These are phyloP conservation scores for Druon quercuslanigerum DNA, from an alignment of 1,140 invertebrate genomes.

Conservation along the genomic window DNA sequence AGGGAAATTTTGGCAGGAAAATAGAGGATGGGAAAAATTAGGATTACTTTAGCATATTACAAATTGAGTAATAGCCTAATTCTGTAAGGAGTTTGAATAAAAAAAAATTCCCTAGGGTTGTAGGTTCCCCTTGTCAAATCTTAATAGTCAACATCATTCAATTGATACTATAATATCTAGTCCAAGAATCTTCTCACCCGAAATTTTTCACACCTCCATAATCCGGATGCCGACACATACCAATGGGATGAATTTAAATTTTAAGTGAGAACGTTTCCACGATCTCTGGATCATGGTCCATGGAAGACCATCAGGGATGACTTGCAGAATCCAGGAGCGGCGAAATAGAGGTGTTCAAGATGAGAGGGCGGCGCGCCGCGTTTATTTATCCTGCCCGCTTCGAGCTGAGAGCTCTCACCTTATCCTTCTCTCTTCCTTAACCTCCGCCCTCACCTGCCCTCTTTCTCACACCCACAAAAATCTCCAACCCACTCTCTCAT, in stretches of 20 bases:
- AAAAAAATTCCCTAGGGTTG: no score
- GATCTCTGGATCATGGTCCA: slow-evolving; percentile 33
- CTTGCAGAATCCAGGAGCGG: slow-evolving; percentile 62
- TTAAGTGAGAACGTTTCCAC: slow-evolving; percentile 12
- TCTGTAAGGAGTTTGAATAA: no score
- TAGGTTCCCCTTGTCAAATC: no score
- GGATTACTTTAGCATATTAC: no score
- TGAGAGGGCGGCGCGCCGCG: slow-evolving; percentile 72
- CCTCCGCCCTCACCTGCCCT: slow-evolving; percentile 48
- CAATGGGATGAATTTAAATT: slow-evolving; percentile 11
- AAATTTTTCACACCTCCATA: slow-evolving; percentile 21
- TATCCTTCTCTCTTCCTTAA: slow-evolving; percentile 45
- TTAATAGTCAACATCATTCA: no score
- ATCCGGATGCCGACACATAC: background rate
- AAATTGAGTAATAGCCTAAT: no score
- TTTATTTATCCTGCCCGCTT: slow-evolving; percentile 73
- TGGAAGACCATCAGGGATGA: slow-evolving; percentile 57
- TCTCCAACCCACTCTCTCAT: background rate
- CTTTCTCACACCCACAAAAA: slow-evolving; percentile 25
- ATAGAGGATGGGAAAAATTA: no score
- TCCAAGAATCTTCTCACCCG: background rate
- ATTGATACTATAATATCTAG: background rate
- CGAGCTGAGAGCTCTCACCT: slow-evolving; percentile 54
- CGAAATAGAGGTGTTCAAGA: slow-evolving; percentile 72
- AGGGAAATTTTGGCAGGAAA: no score